Percentiles rank a stretch among this genome's conserved stretches.
Conservation (phyloP, 2,888 invertebrate species). For the Eupithecia subfuscata region DNA sequence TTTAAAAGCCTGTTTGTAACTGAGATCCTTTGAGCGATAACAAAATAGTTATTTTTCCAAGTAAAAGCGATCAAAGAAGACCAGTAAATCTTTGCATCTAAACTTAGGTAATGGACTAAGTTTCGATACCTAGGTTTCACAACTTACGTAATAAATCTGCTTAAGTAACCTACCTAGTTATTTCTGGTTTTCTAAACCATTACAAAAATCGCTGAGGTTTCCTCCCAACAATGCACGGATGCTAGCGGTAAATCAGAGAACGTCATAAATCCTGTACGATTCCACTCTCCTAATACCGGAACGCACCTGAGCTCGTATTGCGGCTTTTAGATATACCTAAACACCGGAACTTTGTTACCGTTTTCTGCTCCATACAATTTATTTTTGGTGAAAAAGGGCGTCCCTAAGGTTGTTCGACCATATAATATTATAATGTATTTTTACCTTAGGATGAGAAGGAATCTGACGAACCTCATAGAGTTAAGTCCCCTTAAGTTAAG, state of each 20-base stretch:
- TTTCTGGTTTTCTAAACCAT: not conserved
- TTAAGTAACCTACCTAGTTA: not conserved
- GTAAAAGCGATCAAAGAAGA: not conserved
- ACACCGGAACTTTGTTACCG: conserved; percentile 9
- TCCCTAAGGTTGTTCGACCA: not conserved
- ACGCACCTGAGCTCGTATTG: conserved; percentile 49
- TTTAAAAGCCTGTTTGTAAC: not conserved
- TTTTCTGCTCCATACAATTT: not conserved
- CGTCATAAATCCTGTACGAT: conserved; percentile 57
- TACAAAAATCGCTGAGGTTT: conserved; percentile 12
- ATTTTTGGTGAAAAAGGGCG: not conserved
- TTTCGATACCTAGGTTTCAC: not conserved
- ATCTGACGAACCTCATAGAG: not conserved
- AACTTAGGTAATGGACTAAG: conserved; percentile 1
- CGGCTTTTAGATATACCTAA: conserved; percentile 20
- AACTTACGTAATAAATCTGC: conserved; percentile 1
- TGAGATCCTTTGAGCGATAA: not conserved
- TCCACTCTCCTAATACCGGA: conserved; percentile 50
- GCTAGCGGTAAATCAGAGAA: conserved; percentile 56
- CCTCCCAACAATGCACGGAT: conserved; percentile 31
- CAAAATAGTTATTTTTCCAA: not conserved
- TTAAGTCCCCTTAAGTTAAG: no score
- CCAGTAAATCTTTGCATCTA: conserved; percentile 2
- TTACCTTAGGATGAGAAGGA: not conserved
- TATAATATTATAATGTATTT: not conserved